Evolutionary conservation across 2,113 vertebrate genomes (phyloP), one percentile per base, ranked within the genome.

Genomic region (Podarcis cretensis): DNA sequence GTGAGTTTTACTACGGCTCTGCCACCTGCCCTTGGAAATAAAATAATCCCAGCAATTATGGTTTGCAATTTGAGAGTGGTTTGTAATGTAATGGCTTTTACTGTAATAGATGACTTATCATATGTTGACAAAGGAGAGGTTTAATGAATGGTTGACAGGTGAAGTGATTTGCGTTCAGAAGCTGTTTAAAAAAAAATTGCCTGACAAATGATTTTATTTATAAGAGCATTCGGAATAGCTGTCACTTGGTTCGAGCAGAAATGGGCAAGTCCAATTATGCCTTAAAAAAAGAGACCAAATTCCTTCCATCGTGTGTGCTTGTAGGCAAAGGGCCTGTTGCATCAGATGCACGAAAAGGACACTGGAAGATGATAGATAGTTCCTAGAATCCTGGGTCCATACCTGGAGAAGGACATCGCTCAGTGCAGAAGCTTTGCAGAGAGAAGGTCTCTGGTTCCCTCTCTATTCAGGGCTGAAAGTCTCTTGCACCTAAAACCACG

Each of bases 131-230:
- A 98, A 98, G 97, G 94, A 92, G 91, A 95, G 91, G 94, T 97
- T 98, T 98, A 98, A 98, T 98, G 97, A 97, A 97, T 96, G 97
- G 93, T 35, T 97, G 98, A 97, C 97, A 97, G 96, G 95, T 96
- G 96, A 97, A 97, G 91, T 84, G 87, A 92, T 94, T 96, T 96
- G 91, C 89, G 90, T 92, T 97, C 95, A 94, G 90, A 94, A 94
- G 88, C 92, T 90, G 94, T 97, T 97, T 54, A 54, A 54, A 54
- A 95, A 96, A 96, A 92, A 96, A 96, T 95, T 94, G 94, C 91
- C 94, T 95, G 95, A 96, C 96, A 93, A 96, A 95, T 95, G 82
- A 30, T 23, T 81, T 89, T 94, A 84, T 95, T 87, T 92, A 96
- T 88, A 66, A 37, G 13, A 16, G 23, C 79, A 32, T 63, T 79